These are phyloP conservation scores for Otus scops DNA, from an alignment of 2,797 vertebrate species.

Conservation along the genomic window DNA sequence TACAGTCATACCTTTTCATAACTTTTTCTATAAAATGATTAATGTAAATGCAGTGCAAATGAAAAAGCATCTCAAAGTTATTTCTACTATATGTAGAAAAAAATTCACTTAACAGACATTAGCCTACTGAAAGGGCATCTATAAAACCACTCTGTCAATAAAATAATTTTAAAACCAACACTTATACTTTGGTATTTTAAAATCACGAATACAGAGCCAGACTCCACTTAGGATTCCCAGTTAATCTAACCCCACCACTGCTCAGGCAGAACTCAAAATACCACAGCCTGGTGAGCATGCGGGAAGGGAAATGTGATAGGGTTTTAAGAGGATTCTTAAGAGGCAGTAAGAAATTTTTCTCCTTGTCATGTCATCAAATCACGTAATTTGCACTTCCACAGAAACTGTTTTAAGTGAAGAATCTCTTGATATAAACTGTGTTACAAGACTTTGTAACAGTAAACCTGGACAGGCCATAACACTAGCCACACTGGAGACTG, in stretches of 20 bases:
- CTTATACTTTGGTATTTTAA: neutral
- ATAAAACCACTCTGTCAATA: neutral
- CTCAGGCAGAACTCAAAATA: neutral
- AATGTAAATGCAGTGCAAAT: neutral
- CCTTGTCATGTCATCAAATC: neutral
- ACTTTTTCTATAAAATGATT: neutral
- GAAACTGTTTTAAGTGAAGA: neutral
- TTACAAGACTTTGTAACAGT: neutral
- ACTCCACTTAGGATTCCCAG: neutral
- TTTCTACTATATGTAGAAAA: neutral
- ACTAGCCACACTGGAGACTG: neutral
- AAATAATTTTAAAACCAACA: neutral
- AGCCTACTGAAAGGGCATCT: neutral
- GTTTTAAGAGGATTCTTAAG: neutral
- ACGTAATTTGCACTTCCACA: neutral
- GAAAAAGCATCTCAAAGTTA: neutral
- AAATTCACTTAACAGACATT: neutral
- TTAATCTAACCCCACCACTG: neutral
- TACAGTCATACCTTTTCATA: neutral
- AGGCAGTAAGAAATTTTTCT: neutral
- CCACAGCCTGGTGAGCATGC: neutral
- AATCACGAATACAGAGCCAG: neutral
- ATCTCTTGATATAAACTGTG: neutral
- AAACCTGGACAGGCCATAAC: neutral
- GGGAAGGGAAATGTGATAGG: neutral